phyloP scores from a whole-genome alignment of 2,797 vertebrate genomes.

The Cygnus olor region DNA sequence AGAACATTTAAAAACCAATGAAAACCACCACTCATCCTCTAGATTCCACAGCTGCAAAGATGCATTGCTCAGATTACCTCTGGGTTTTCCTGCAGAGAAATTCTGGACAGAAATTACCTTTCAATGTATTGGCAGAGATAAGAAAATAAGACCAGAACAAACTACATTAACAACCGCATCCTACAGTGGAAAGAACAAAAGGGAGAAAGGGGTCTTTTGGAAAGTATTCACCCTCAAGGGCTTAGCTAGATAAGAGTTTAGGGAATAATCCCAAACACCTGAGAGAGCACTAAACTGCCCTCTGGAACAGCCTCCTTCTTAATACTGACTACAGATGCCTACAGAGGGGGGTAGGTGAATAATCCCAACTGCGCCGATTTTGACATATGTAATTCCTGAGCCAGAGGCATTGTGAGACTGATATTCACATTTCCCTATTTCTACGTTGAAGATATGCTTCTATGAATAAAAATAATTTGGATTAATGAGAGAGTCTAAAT shows the following conservation, averaged over 20 bases:
- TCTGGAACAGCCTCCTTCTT: neutral
- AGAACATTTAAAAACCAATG: neutral
- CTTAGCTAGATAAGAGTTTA: neutral
- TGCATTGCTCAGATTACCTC: neutral
- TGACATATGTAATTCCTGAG: neutral
- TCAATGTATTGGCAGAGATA: neutral
- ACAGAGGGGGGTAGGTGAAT: neutral
- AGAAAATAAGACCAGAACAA: neutral
- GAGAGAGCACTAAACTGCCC: neutral
- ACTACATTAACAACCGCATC: neutral
- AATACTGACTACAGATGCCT: neutral
- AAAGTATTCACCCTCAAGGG: neutral
- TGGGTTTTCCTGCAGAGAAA: neutral
- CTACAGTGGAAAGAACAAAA: neutral
- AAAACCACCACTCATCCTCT: neutral
- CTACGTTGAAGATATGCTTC: neutral
- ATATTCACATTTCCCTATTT: neutral
- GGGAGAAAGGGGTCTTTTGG: neutral
- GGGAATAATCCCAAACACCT: neutral
- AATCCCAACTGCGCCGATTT: neutral
- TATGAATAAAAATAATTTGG: neutral
- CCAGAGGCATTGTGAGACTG: neutral
- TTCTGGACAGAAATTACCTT: neutral
- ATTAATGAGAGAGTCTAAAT: neutral
- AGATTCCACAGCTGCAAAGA: neutral